Base-by-base conservation (phyloP, 1,140 invertebrate species). In the Steinernema khuongi region DNA sequence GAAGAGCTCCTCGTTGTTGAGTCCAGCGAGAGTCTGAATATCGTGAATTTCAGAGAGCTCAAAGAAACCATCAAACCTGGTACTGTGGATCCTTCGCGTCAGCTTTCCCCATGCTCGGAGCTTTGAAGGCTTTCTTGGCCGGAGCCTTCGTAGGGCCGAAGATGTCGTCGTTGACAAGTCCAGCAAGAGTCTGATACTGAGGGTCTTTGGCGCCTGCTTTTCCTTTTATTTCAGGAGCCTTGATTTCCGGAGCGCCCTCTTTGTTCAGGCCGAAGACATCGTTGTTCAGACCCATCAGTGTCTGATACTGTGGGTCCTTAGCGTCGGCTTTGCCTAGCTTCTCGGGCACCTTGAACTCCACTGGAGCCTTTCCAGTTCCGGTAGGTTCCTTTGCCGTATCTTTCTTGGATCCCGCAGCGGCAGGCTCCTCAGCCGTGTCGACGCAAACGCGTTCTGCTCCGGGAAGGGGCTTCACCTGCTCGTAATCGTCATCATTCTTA, bases 111-210 rank as follows among this genome's bases (percentile, higher is more conserved):
- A 60, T 70, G 26, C 31, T 67, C 14, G 76, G 76, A 28, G 76
- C 68, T 36, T 77, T 77, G 60, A 77, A 77, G 29, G 73, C 66
- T 31, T 75, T 71, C 30, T 71, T 72, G 14, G 11, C 50, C 4
- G 50, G 11, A 4, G 50, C 11, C 22, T 60, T 60, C 4, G 50
- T 4, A 14, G 50, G 50, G 4, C 50, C 50, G 44, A 79, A 79
- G 19, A 79, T 66, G 50, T 77, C 74, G 32, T 79, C 70, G 22
- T 75, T 73, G 26, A 79, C 43, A 18, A 72, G 74, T 4, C 50
- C 50, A 31, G 71, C 74, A 31, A 79, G 72, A 4, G 78, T 79
- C 36, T 79, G 79, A 50, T 79, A 79, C 68, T 79, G 78, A 14
- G 75, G 75, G 44, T 79, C 78, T 28, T 74, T 79, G 14, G 72